A percentile compares a stretch with the other conserved stretches of the same genome.
phyloP scores from a whole-genome alignment of 2,113 vertebrate species.

The Nycticryphes semicollaris region DNA sequence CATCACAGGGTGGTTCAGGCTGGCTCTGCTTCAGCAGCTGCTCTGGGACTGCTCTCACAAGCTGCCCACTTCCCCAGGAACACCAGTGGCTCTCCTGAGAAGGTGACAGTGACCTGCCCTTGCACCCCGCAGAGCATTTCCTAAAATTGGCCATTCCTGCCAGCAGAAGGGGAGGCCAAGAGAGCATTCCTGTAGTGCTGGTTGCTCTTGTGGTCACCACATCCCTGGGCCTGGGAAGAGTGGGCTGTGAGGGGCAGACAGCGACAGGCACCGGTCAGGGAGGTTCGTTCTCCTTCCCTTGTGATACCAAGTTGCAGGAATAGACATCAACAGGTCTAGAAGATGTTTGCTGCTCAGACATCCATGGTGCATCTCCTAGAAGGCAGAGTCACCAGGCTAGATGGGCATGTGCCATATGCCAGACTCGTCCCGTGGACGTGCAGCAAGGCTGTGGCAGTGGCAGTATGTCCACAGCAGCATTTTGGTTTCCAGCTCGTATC shows the following conservation, averaged over 20 bases:
- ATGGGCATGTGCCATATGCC: background rate
- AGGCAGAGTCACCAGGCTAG: background rate
- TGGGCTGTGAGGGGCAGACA: background rate
- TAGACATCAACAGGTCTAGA: background rate
- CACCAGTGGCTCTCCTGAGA: background rate
- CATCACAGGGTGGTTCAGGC: background rate
- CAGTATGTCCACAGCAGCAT: background rate
- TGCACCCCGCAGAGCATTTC: background rate
- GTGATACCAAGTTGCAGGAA: background rate
- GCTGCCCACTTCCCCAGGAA: background rate
- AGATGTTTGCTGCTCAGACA: background rate
- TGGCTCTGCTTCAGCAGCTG: background rate
- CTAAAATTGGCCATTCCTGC: background rate
- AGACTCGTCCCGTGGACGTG: rapidly evolving
- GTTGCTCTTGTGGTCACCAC: background rate
- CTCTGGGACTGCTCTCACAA: rapidly evolving
- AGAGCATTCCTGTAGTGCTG: background rate
- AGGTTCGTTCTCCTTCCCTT: background rate
- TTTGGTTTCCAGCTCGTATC: background rate
- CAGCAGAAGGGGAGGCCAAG: background rate
- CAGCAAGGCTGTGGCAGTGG: background rate
- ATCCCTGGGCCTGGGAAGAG: too few relatives aligned
- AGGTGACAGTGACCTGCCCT: background rate
- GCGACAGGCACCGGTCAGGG: background rate
- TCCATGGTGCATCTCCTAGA: background rate